Evolutionary conservation across 2,888 invertebrate species (phyloP), one percentile per base, ranked within the genome.

Genomic region (Hydropsyche betteni): DNA sequence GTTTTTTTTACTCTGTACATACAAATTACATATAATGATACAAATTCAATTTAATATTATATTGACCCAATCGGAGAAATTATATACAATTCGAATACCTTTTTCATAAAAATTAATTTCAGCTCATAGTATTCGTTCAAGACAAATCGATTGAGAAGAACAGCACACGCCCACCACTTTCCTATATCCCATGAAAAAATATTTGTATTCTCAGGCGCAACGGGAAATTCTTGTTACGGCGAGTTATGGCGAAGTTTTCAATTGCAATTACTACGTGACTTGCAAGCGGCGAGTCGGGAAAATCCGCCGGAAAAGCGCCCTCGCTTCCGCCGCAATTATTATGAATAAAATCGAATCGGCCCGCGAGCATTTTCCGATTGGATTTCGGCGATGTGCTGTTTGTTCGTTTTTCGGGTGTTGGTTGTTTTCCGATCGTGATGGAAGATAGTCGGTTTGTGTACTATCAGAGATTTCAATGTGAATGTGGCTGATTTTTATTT

Each of bases 221-320:
- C 50, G 52, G 44, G 51, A 71, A 73, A 76, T 76, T 78, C 69
- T 73, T 76, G 76, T 76, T 76, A 55, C 38, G 14, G 58, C 77
- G 64, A 77, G 75, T 73, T 77, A 76, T 75, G 44, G 68, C 12
- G 50, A 76, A 78, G 75, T 78, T 78, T 78, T 76, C 76, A 78
- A 78, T 78, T 78, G 76, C 75, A 76, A 76, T 78, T 76, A 75
- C 68, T 51, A 78, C 78, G 78, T 78, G 78, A 78, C 78, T 76
- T 73, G 75, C 69, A 74, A 73, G 75, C 61, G 55, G 55, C 16
- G 16, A n/a, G 16, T 55, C 16, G 53, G 50, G 69, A 24, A 44
- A 50, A 68, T 74, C 24, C 69, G 24, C 51, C 51, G 68, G 71
- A 75, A 36, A 33, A 72, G 44, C 61, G 61, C 72, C 7, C 33